A percentile compares a stretch with the other conserved stretches of the same genome.
phyloP scores from a whole-genome alignment of 2,888 invertebrate species.

The Tetragonula carbonaria region DNA sequence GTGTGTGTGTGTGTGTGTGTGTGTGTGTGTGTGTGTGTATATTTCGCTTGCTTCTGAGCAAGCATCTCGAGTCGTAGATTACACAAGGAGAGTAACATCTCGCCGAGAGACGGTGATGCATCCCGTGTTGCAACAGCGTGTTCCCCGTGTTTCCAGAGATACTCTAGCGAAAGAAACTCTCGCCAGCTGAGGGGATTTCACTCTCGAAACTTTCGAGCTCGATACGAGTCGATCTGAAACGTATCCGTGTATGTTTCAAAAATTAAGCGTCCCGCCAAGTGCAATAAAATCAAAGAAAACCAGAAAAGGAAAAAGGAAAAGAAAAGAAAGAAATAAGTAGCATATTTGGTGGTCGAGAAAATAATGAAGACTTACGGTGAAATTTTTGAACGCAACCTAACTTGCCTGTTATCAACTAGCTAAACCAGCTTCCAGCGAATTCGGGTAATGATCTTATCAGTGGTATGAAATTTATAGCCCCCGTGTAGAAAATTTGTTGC shows the following conservation, averaged over 20 bases:
- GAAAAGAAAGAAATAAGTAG: no score
- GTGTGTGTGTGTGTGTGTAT: no score
- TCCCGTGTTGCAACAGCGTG: neutral
- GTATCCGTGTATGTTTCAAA: no score
- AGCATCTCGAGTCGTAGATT: slow-evolving; percentile 7
- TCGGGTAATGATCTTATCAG: neutral
- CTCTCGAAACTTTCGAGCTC: no score
- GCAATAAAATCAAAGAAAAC: no score
- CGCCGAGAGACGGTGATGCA: neutral
- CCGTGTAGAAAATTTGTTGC: neutral
- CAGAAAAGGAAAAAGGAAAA: no score
- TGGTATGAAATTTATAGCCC: neutral
- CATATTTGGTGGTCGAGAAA: no score
- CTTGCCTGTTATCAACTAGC: neutral
- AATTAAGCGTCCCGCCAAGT: no score
- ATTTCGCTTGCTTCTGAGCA: neutral
- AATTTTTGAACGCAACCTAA: neutral
- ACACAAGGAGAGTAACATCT: neutral
- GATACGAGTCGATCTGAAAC: no score
- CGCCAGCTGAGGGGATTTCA: no score
- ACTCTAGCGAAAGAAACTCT: neutral
- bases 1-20: no score
- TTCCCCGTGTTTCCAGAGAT: neutral
- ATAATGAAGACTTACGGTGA: no score
- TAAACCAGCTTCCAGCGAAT: neutral